These are phyloP conservation scores for Sthenelais limicola DNA, from an alignment of 2,888 invertebrate species.

Conservation along the genomic window DNA sequence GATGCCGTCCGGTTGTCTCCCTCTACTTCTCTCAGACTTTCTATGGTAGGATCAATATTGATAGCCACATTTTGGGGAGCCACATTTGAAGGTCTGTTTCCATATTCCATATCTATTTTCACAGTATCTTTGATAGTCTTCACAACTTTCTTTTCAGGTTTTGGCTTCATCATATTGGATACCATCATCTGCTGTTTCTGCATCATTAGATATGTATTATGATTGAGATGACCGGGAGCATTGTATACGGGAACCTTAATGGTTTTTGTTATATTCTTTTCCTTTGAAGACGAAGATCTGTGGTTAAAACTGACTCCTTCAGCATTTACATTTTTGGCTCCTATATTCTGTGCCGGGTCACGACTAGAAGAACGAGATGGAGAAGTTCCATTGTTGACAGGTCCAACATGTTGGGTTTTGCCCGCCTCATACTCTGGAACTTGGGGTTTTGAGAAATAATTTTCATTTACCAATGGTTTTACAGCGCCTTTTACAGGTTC, in stretches of 20 bases:
- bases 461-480: background rate
- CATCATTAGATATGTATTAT: slow-evolving; percentile 25
- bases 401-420: too few species aligned
- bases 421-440: too few species aligned
- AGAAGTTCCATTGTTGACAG: too few species aligned
- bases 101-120: slow-evolving; percentile 5
- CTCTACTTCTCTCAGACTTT: too few species aligned
- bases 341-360: too few species aligned
- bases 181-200: slow-evolving; percentile 16
- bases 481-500: slow-evolving; percentile 37
- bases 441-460: too few species aligned
- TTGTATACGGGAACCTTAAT: slow-evolving; percentile 35
- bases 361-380: too few species aligned
- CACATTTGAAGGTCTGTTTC: background rate
- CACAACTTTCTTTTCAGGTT: too few species aligned
- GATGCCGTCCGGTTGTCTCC: slow-evolving; percentile 21
- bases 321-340: too few species aligned
- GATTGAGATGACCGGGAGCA: slow-evolving; percentile 25
- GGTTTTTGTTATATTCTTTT: too few species aligned
- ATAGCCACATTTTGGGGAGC: background rate
- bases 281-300: too few species aligned
- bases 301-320: too few species aligned
- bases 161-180: background rate
- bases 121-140: slow-evolving; percentile 19
- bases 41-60: slow-evolving; percentile 2